Evolutionary conservation across 2,797 vertebrate species (phyloP).

Genomic region (Octomys mimax): DNA sequence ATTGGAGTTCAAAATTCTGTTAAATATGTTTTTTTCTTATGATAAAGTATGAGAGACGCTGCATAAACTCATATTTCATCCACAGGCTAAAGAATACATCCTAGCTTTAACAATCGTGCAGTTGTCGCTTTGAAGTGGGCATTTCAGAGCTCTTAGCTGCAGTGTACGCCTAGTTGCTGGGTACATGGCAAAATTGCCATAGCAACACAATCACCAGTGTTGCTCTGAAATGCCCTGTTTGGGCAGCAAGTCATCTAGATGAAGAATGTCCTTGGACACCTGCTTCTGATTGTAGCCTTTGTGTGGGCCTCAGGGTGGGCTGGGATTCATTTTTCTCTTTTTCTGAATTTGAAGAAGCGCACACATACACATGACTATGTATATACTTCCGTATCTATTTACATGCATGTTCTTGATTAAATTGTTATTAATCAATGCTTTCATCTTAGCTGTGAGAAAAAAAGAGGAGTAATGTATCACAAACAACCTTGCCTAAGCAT

Average conservation of each 20-base stretch:
- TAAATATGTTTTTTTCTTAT: background rate
- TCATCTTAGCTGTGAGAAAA: background rate
- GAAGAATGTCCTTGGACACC: slow-evolving; percentile 48
- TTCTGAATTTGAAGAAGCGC: background rate
- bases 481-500: slow-evolving; percentile 9
- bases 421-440: slow-evolving; percentile 49
- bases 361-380: background rate
- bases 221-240: slow-evolving; percentile 60
- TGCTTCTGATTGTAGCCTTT: background rate
- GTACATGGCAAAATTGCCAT: slow-evolving; percentile 51
- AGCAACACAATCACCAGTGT: slow-evolving; percentile 63
- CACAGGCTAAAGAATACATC: slow-evolving; percentile 40
- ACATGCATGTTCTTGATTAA: slow-evolving; percentile 4
- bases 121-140: slow-evolving; percentile 60
- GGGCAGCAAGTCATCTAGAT: slow-evolving; percentile 10
- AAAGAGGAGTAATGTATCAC: background rate
- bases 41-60: slow-evolving; percentile 49
- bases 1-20: background rate
- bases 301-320: background rate
- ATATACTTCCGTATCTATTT: background rate
- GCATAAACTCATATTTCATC: slow-evolving; percentile 15
- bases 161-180: background rate
- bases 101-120: slow-evolving; percentile 15
- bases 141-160: slow-evolving; percentile 47
- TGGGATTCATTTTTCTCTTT: background rate